Evolutionary conservation across 2,797 vertebrate genomes (phyloP), one percentile per base, ranked within the genome.

Genomic region (Gadopsis marmoratus): DNA sequence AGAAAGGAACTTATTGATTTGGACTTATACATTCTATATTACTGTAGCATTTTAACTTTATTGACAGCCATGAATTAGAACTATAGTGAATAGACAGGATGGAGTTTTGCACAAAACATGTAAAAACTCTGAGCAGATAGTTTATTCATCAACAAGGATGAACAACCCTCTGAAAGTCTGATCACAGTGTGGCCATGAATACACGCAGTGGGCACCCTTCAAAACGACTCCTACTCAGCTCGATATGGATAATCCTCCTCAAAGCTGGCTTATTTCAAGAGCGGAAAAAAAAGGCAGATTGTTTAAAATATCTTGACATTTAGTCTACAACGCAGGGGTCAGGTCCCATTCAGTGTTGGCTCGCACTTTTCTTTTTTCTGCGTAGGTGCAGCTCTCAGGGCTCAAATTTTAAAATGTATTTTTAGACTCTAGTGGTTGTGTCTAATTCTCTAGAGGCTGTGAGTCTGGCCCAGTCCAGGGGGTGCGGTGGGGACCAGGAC

Each of bases 181-280:
- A 75, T 63, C 60, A 19, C 33, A 45, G 39, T 37, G 35, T 31
- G n/a, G 21, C 16, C 41, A 6, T n/a, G 72, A 72, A 58, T 23
- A 12, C 17, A 10, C 26, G 12, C 37, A 45, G 26, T 2, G 10
- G 31, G 14, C 55, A 60, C 35, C 13, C 55, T 72, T 71, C 29
- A 33, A 29, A 35, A 50, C 3, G 7, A 67, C 75, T 81, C 69
- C 60, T 73, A 79, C 78, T 83, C 69, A 29, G 58, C 53, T 58
- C 4, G 5, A 41, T 56, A 14, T 54, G 48, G 33, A 61, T 77
- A 48, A 84, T 74, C 47, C 31, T 33, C 48, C 47, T 59, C 64
- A 26, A n/a, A 68, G 1, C 53, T 59, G 31, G 0, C 51, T 37
- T 23, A 47, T 64, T 69, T 69, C 65, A 68, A 73, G 29, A 71